Percentiles rank a stretch among this genome's conserved stretches.
These are phyloP conservation scores for Mastomys coucha DNA, from an alignment of 2,113 vertebrate genomes.

Conservation along the genomic window DNA sequence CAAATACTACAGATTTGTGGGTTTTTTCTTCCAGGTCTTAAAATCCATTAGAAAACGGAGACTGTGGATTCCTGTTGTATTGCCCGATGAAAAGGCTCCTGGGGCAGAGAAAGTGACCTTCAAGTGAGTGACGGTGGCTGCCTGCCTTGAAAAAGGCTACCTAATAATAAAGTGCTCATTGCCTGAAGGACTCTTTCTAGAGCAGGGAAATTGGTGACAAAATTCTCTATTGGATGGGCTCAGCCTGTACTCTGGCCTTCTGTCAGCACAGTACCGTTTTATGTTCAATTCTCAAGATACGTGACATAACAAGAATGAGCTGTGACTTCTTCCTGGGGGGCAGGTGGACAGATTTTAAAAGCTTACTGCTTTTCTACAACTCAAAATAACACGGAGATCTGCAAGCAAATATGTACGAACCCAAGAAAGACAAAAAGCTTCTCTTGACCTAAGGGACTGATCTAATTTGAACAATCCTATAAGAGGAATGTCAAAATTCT, in stretches of 20 bases:
- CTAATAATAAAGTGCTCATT: constrained; percentile 60
- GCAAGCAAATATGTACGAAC: not conserved
- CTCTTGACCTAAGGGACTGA: constrained; percentile 17
- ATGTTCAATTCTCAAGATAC: constrained; percentile 56
- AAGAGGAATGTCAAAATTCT: constrained; percentile 27
- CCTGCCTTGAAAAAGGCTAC: constrained; percentile 61
- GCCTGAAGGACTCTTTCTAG: constrained; percentile 51
- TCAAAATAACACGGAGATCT: not conserved
- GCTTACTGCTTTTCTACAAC: constrained; percentile 56
- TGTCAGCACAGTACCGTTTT: constrained; percentile 21
- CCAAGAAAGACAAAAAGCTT: not conserved
- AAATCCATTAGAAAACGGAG: constrained; percentile 57
- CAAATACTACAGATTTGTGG: constrained; percentile 60
- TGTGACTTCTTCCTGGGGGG: not conserved
- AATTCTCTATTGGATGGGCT: constrained; percentile 60
- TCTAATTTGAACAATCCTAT: constrained; percentile 7
- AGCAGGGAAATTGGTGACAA: constrained; percentile 5
- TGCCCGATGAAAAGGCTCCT: constrained; percentile 70
- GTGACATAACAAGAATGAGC: not conserved
- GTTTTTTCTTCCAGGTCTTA: not conserved
- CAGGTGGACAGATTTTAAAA: constrained; percentile 47
- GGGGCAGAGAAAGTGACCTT: constrained; percentile 53
- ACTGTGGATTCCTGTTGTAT: constrained; percentile 53
- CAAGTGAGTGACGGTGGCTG: constrained; percentile 47
- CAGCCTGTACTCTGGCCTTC: constrained; percentile 26